These are phyloP conservation scores for Drosophila ercepeae DNA, from an alignment of 1,140 invertebrate genomes.

Conservation along the genomic window DNA sequence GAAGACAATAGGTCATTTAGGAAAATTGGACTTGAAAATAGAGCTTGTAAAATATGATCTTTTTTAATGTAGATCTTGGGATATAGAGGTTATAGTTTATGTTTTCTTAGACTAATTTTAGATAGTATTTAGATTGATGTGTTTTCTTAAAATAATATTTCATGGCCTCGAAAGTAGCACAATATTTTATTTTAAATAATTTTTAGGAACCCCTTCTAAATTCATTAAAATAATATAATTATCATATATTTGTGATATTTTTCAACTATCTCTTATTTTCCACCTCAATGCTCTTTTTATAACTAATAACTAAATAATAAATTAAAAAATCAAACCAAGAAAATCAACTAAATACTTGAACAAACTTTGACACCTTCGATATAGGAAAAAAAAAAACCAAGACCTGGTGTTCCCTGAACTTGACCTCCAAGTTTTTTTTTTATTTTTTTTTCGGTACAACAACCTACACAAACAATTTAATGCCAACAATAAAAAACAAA, in stretches of 20 bases:
- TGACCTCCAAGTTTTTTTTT: conserved; percentile 53
- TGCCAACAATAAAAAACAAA: conserved; percentile 10
- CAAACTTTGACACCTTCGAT: conserved; percentile 17
- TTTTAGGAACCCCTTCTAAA: no score
- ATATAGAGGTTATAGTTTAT: no score
- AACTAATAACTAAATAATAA: neutral
- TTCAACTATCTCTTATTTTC: no score
- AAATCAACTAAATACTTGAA: neutral
- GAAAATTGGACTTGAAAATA: neutral
- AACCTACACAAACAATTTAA: conserved; percentile 1
- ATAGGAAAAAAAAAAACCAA: neutral
- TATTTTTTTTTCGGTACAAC: conserved; percentile 3
- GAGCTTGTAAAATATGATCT: neutral
- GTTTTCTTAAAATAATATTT: no score
- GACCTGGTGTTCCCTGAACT: conserved; percentile 70
- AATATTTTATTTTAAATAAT: no score
- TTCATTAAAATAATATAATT: no score
- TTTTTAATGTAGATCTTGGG: no score
- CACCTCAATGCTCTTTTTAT: neutral
- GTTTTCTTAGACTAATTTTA: no score
- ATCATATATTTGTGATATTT: no score
- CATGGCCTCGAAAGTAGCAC: no score
- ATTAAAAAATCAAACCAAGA: neutral
- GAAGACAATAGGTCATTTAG: conserved; percentile 11
- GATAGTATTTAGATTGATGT: no score